Base-by-base conservation (phyloP, 2,888 invertebrate genomes). In the Hypomecis punctinalis region DNA sequence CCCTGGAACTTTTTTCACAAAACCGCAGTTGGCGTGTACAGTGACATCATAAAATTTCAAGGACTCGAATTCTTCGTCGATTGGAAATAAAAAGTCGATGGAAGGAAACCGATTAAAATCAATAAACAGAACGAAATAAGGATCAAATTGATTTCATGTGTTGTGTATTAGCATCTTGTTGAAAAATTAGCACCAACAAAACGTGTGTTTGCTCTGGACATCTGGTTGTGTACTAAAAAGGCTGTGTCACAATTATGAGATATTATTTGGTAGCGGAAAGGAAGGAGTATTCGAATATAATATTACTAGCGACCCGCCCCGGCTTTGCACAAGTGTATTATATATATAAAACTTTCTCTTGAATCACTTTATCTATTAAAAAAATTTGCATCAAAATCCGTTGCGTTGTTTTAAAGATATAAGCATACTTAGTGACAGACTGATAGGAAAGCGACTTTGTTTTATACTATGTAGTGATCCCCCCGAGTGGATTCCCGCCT, bases 21-120 rank as follows among this genome's bases (percentile, higher is more conserved):
- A 49, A 49, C 49, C 39, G 51, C 45, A 60, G 63, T 70, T 63
- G 67, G 65, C 55, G 68, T 72, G 62, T 72, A 49, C 51, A 55
- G 63, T 78, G 80, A 77, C 76, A 74, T 74, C 69, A 78, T 68
- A 69, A 59, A 13, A 70, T 68, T 69, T 75, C 73, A 77, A 75
- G 76, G 75, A 67, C 70, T 35, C 5, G 37, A 37, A 58, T 37
- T 46, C 33, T 39, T 52, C 6, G 6, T n/a, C 37, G 43, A 60
- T 52, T 11, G 23, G 5, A 47, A 9, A 5, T 8, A 47, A 48
- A n/a, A 35, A 11, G 11, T 11, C 7, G 13, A 5, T 51, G 37
- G 37, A 36, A 48, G 35, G 33, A 37, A 37, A 51, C 11, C 37
- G 37, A 37, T 51, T 37, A 51, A 37, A 37, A 37, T 48, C 48